Evolutionary conservation across 2,113 vertebrate genomes (phyloP), one percentile per base, ranked within the genome.

Genomic region (Fulmarus glacialis): DNA sequence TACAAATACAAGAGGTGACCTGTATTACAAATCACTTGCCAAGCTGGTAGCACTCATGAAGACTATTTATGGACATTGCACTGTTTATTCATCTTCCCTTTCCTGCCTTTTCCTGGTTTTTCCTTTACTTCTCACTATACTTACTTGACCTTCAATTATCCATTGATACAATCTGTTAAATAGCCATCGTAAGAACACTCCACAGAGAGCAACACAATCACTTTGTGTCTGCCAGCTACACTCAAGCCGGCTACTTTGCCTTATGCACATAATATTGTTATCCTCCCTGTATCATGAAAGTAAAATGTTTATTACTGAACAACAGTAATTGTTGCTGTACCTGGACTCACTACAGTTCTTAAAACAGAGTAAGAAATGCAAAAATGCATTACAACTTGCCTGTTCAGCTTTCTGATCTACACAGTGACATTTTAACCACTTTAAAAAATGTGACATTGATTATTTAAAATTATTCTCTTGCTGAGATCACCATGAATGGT

Each of bases 401-500:
- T 58, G 18, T 62, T 87, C 68, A 63, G 62, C 43, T 64, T 91
- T 85, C 81, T 75, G 27, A 80, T 45, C 53, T 73, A 68, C 23
- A 70, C 38, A 26, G 9, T 16, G 42, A n/a, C 38, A 59, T 82
- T 70, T 80, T 56, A 87, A 85, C 45, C n/a, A 34, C 62, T 92
- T 80, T 29, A 6, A 62, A 91, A 93, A 91, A 87, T 2, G 29
- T 50, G 70, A 16, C 52, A 73, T 79, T 36, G 82, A 90, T 90
- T 89, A 71, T 89, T 94, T 77, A 79, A 73, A 92, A 80, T 82
- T 58, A 29, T 75, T 96, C 43, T 68, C 62, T 78, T 87, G 88
- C 75, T 79, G 82, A 87, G 85, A 96, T 96, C 74, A 91, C 97
- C 91, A 97, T 96, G 91, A 97, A 97, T 90, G 89, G 92, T 87